A percentile compares a stretch with the other conserved stretches of the same genome.
These are phyloP conservation scores for Caenorhabditis briggsae DNA, from an alignment of 1,140 invertebrate species.

Conservation along the genomic window DNA sequence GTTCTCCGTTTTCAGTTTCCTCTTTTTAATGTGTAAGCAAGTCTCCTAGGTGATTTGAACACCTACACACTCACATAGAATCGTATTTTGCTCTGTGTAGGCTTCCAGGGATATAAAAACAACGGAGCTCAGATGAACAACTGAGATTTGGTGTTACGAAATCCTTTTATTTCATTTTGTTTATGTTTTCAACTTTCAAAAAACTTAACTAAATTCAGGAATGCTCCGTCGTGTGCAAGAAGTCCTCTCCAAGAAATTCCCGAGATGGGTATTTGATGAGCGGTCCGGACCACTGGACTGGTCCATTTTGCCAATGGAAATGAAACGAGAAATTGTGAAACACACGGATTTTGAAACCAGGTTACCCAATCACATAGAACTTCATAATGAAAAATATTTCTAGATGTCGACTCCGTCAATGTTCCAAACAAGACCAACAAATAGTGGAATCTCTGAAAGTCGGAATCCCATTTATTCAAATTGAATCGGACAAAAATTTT, in stretches of 20 bases:
- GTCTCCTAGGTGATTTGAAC: neutral
- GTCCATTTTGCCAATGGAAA: constrained; percentile 11
- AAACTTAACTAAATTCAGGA: neutral
- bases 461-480: neutral
- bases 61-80: neutral
- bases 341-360: constrained; percentile 22
- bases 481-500: constrained; percentile 13
- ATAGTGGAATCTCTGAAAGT: constrained; percentile 23
- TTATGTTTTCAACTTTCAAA: neutral
- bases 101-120: too few relatives aligned
- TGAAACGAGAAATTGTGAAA: constrained; percentile 24
- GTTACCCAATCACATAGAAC: neutral
- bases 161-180: neutral
- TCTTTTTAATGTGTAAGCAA: neutral
- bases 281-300: constrained; percentile 1
- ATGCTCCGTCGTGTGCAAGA: constrained; percentile 10
- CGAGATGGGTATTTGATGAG: constrained; percentile 29
- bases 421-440: neutral
- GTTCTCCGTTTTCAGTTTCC: neutral
- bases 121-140: neutral
- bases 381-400: neutral
- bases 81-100: constrained; percentile 19
- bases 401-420: constrained; percentile 5
- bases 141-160: neutral
- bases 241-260: constrained; percentile 15